phyloP scores from a whole-genome alignment of 2,888 invertebrate genomes.

The Lepidochitona cinerea region DNA sequence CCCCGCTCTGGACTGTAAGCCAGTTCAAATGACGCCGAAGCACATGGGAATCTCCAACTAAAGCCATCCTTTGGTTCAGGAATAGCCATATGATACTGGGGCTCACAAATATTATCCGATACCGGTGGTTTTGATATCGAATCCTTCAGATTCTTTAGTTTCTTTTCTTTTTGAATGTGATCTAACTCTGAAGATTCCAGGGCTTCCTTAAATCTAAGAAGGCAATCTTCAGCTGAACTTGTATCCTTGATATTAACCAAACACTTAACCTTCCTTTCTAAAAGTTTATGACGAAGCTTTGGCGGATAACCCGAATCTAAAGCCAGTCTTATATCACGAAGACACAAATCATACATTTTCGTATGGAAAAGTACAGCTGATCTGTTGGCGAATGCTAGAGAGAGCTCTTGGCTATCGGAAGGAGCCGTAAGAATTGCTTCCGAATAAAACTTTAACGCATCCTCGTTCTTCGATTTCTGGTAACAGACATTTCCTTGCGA shows the following conservation, averaged over 20 bases:
- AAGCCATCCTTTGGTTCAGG: neutral
- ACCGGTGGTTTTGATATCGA: neutral
- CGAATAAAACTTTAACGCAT: slow-evolving; percentile 57
- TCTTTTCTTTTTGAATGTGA: slow-evolving; percentile 16
- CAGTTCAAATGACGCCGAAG: slow-evolving; percentile 47
- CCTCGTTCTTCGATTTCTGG: slow-evolving; percentile 50
- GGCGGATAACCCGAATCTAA: slow-evolving; percentile 76
- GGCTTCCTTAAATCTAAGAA: slow-evolving; percentile 72
- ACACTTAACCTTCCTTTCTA: slow-evolving; percentile 79
- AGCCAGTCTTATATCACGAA: slow-evolving; percentile 59
- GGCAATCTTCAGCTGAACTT: no score
- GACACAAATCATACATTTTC: slow-evolving; percentile 53
- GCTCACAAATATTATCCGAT: neutral
- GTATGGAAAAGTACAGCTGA: slow-evolving; percentile 65
- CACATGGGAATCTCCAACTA: slow-evolving; percentile 33
- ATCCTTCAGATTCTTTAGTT: slow-evolving; percentile 4
- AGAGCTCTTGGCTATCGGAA: slow-evolving; percentile 40
- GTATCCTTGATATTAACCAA: no score
- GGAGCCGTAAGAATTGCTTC: slow-evolving; percentile 53
- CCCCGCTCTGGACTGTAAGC: slow-evolving; percentile 47
- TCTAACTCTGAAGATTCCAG: slow-evolving; percentile 35
- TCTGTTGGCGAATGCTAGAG: slow-evolving; percentile 63
- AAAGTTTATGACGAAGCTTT: slow-evolving; percentile 78
- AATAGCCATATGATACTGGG: neutral
- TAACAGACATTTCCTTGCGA: slow-evolving; percentile 64